Conservation (phyloP, 2,113 vertebrate species). For the Aythya baeri region DNA sequence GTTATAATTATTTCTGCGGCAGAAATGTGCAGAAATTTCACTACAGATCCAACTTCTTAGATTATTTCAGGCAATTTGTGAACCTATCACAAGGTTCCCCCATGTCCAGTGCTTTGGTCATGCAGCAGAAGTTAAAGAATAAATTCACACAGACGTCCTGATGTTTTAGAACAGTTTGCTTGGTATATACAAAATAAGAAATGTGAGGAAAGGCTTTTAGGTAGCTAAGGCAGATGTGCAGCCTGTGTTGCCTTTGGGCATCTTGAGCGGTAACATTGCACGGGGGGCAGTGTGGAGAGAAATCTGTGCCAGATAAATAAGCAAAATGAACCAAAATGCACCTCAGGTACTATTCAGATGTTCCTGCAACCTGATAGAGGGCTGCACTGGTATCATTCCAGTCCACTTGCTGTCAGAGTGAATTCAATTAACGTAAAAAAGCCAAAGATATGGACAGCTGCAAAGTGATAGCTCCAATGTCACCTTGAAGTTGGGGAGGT, state of each 20-base stretch:
- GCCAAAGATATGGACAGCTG: neutral
- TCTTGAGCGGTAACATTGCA: neutral
- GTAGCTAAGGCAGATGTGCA: neutral
- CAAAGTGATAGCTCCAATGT: neutral
- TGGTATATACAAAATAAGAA: neutral
- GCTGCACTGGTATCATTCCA: neutral
- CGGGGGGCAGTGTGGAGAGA: neutral
- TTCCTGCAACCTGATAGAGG: neutral
- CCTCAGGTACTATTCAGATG: neutral
- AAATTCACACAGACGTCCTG: neutral
- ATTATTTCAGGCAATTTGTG: neutral
- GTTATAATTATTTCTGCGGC: neutral
- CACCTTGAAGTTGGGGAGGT: constrained; percentile 25
- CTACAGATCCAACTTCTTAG: neutral
- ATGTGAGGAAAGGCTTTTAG: neutral
- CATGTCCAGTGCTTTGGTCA: neutral
- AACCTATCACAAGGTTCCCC: neutral
- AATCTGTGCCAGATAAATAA: neutral
- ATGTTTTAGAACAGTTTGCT: neutral
- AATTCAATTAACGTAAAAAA: constrained; percentile 24
- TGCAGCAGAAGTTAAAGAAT: neutral
- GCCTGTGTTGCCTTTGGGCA: neutral
- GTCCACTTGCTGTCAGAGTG: neutral
- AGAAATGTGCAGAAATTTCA: neutral
- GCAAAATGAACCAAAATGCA: neutral